Conservation (phyloP, 2,113 vertebrate species). For the Cryptotis parvus region DNA sequence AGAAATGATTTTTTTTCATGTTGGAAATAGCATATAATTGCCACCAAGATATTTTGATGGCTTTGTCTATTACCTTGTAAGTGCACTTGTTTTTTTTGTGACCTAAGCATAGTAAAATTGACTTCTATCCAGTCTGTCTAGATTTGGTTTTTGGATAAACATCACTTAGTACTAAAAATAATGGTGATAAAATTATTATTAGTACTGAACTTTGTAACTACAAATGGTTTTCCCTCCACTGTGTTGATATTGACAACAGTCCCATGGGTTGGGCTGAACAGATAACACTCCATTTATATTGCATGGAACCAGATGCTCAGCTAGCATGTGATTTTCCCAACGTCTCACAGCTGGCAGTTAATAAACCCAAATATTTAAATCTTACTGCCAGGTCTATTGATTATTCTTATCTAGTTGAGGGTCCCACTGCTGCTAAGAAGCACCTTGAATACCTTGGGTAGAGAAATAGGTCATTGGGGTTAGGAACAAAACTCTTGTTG, state of each 20-base stretch:
- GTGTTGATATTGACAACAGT: slow-evolving; percentile 27
- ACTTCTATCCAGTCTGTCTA: slow-evolving; percentile 5
- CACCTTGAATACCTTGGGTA: background rate
- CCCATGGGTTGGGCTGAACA: background rate
- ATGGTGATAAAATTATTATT: slow-evolving; percentile 19
- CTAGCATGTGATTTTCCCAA: background rate
- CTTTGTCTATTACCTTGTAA: background rate
- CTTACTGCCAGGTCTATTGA: background rate
- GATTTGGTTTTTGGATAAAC: slow-evolving; percentile 31
- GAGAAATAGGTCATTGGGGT: slow-evolving; percentile 59
- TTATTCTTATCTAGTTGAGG: slow-evolving; percentile 21
- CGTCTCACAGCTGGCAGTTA: slow-evolving; percentile 15
- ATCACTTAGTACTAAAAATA: background rate
- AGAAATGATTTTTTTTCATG: background rate
- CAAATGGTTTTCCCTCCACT: slow-evolving; percentile 14
- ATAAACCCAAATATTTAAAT: slow-evolving; percentile 2
- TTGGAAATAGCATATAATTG: slow-evolving; percentile 9
- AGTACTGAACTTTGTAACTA: slow-evolving; percentile 3
- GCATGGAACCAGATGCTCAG: background rate
- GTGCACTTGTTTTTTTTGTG: slow-evolving; percentile 43
- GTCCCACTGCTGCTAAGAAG: background rate
- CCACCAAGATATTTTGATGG: background rate
- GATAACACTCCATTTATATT: slow-evolving; percentile 8
- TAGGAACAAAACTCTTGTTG: slow-evolving; percentile 23
- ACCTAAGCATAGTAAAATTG: background rate